These are phyloP conservation scores for Cryptocephalus moraei DNA, from an alignment of 2,888 invertebrate genomes.

Conservation along the genomic window DNA sequence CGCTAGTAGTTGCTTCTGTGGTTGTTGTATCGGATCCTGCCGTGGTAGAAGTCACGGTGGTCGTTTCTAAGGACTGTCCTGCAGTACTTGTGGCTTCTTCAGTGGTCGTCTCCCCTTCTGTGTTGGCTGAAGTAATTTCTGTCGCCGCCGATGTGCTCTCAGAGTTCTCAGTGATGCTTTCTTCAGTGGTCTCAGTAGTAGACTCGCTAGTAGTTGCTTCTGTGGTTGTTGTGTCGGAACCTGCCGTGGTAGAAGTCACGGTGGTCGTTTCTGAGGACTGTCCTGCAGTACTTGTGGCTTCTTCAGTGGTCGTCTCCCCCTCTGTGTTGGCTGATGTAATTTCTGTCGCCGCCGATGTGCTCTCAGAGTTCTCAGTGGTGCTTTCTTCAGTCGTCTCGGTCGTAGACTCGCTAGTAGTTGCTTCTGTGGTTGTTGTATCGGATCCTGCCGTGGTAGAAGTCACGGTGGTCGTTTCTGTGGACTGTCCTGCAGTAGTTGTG, in stretches of 20 bases:
- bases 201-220: neutral
- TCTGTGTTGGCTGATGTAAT: neutral
- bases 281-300: neutral
- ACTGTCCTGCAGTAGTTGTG: neutral
- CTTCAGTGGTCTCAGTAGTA: neutral
- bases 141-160: neutral
- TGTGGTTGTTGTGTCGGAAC: neutral
- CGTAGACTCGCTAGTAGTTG: constrained; percentile 1
- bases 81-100: neutral
- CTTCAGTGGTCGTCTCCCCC: neutral
- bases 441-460: no score
- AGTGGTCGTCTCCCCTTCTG: neutral
- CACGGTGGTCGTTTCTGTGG: no score
- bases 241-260: no score
- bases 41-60: neutral
- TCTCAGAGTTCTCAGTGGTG: no score
- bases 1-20: neutral
- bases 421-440: neutral
- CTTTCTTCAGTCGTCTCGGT: neutral
- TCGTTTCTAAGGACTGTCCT: no score
- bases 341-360: neutral
- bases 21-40: neutral
- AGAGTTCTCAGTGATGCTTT: no score
- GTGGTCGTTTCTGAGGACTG: neutral
- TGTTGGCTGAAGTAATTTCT: neutral